Percentiles rank a stretch among this genome's conserved stretches.
Conservation (phyloP, 1,140 invertebrate species). For the Brachionus rubens region DNA sequence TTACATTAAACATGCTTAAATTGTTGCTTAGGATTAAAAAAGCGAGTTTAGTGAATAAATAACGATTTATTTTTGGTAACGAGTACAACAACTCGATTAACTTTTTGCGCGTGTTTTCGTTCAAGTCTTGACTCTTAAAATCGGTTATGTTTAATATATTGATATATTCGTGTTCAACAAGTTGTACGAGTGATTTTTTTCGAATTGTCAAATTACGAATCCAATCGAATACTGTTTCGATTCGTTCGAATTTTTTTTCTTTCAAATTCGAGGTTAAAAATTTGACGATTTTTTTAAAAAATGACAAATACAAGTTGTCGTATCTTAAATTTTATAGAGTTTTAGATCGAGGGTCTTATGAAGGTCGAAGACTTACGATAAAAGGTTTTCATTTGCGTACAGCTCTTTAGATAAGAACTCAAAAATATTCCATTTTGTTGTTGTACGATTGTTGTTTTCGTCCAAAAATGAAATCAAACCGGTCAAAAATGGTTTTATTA, state of each 20-base stretch:
- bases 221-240: background rate
- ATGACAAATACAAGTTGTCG: background rate
- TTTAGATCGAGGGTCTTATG: too few species aligned
- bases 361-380: background rate
- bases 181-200: background rate
- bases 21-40: constrained; percentile 19
- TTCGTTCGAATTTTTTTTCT: background rate
- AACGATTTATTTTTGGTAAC: constrained; percentile 13
- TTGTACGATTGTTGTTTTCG: background rate
- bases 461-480: background rate
- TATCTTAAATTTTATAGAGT: background rate
- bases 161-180: background rate
- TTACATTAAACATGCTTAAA: background rate
- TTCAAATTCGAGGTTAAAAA: background rate
- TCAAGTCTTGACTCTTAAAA: constrained; percentile 20
- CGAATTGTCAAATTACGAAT: background rate
- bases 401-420: background rate
- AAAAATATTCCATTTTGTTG: background rate
- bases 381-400: background rate
- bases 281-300: background rate
- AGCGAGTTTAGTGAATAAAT: constrained; percentile 27
- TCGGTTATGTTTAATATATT: constrained; percentile 5
- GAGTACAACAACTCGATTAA: constrained; percentile 5
- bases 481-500: constrained; percentile 16
- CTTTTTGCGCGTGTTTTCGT: background rate